phyloP scores from a whole-genome alignment of 2,797 vertebrate genomes.

The Pelodytes ibericus region DNA sequence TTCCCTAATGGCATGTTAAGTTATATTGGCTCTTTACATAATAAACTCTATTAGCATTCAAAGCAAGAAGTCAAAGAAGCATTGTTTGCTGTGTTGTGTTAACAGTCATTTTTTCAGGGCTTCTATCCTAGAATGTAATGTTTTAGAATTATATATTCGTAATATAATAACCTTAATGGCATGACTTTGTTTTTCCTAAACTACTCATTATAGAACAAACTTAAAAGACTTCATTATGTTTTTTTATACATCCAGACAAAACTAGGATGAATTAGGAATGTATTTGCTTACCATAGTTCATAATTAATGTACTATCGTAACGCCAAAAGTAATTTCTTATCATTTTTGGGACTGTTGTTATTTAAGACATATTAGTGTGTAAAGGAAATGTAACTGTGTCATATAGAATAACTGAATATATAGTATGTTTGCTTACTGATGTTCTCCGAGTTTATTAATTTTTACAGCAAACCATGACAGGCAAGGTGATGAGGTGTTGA shows the following conservation, averaged over 20 bases:
- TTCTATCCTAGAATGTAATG: background rate
- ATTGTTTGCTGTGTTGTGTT: conserved; percentile 1
- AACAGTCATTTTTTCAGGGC: background rate
- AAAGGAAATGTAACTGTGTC: too few relatives aligned
- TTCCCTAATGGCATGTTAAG: background rate
- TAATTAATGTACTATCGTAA: background rate
- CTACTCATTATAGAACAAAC: conserved; percentile 10
- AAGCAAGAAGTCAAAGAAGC: conserved; percentile 11
- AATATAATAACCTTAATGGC: conserved; percentile 26
- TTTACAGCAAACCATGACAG: too few relatives aligned
- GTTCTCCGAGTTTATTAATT: too few relatives aligned
- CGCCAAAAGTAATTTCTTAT: background rate
- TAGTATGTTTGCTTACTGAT: too few relatives aligned
- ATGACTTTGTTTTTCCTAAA: background rate
- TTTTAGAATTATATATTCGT: conserved; percentile 17
- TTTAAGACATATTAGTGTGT: too few relatives aligned
- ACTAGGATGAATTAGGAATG: background rate
- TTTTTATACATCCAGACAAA: conserved; percentile 17
- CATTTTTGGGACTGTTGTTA: too few relatives aligned
- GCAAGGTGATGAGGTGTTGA: too few relatives aligned
- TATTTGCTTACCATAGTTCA: background rate
- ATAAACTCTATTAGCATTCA: conserved; percentile 22
- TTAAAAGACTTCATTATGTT: conserved; percentile 3
- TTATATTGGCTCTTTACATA: conserved; percentile 12
- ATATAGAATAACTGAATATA: too few relatives aligned